Conservation (phyloP, 2,888 invertebrate genomes). For the Melipona bicolor region DNA sequence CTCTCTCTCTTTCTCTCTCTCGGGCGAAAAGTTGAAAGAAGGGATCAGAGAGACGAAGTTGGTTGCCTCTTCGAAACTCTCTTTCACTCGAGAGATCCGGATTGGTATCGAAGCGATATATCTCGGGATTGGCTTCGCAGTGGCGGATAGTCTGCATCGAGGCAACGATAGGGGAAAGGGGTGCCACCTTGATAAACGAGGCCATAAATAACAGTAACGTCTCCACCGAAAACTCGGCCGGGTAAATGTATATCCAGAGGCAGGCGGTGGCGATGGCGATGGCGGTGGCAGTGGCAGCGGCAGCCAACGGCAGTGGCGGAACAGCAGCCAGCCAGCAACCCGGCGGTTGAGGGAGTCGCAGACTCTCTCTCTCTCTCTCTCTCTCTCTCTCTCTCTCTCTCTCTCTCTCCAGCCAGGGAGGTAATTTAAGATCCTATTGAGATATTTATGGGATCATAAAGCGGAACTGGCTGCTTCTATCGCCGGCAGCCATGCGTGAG, state of each 20-base stretch:
- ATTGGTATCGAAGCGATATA: conserved; percentile 85
- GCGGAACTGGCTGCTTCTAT: conserved; percentile 77
- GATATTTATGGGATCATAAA: conserved; percentile 82
- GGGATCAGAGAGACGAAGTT: conserved; percentile 69
- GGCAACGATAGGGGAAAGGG: conserved; percentile 76
- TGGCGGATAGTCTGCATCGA: conserved; percentile 80
- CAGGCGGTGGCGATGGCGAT: conserved; percentile 33
- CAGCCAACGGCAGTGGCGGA: conserved; percentile 63
- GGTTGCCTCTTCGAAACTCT: conserved; percentile 59
- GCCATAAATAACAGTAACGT: conserved; percentile 83
- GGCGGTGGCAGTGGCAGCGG: conserved; percentile 32
- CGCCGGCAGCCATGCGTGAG: conserved; percentile 73
- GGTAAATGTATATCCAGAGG: conserved; percentile 76
- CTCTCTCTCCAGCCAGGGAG: conserved; percentile 50
- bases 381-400: conserved; percentile 2
- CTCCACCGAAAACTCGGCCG: conserved; percentile 82
- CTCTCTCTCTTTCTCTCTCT: conserved; percentile 53
- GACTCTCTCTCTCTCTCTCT: conserved; percentile 39
- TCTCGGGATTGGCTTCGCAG: conserved; percentile 86
- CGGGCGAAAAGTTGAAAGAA: conserved; percentile 76
- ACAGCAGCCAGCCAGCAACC: conserved; percentile 57
- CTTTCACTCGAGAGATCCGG: conserved; percentile 67
- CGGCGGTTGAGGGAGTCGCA: conserved; percentile 69
- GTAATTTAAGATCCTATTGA: conserved; percentile 81
- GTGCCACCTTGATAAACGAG: conserved; percentile 83